Conservation (phyloP, 2,797 vertebrate species). For the Smutsia temminckii region DNA sequence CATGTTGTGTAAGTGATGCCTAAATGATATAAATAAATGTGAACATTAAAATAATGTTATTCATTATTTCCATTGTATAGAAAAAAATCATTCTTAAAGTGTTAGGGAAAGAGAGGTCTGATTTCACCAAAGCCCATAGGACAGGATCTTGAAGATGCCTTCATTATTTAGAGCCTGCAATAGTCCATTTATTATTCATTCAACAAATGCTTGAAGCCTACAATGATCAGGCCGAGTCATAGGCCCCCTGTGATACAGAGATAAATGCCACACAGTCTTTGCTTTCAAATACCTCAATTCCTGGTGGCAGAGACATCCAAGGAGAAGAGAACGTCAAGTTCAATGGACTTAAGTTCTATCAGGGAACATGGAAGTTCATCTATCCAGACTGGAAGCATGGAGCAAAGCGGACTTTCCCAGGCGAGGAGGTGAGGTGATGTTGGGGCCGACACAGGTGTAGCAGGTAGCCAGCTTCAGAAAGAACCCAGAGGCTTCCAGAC, state of each 20-base stretch:
- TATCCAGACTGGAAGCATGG: neutral
- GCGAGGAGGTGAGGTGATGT: neutral
- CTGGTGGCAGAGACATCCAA: neutral
- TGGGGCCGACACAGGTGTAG: rapidly evolving
- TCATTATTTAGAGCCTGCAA: neutral
- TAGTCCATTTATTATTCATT: neutral
- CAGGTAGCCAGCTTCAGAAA: neutral
- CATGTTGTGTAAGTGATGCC: neutral
- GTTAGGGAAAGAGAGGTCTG: neutral
- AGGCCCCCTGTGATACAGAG: neutral
- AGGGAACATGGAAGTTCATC: neutral
- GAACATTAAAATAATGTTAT: neutral
- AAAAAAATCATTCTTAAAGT: neutral
- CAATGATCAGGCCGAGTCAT: neutral
- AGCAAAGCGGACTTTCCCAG: neutral
- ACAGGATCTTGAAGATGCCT: neutral
- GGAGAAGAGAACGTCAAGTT: neutral
- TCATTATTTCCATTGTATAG: neutral
- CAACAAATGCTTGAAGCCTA: neutral
- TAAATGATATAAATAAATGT: neutral
- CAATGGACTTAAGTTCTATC: neutral
- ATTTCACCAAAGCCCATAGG: neutral
- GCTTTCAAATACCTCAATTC: neutral
- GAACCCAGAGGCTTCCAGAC: neutral
- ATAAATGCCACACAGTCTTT: neutral